A percentile compares a stretch with the other conserved stretches of the same genome.
phyloP scores from a whole-genome alignment of 2,113 vertebrate species.

The Campylomormyrus numenius region DNA sequence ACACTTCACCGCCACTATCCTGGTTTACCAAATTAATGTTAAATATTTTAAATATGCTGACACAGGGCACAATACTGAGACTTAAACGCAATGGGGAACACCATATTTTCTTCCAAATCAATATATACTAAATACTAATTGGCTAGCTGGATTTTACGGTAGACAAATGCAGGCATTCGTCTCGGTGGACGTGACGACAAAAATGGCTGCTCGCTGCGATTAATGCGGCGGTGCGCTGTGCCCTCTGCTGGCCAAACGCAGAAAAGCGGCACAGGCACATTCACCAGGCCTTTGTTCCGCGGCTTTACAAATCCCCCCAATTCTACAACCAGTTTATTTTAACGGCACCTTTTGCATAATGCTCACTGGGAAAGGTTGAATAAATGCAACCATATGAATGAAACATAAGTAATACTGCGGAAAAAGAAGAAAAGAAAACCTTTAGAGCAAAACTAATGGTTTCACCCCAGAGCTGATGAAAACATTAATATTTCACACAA shows the following conservation, averaged over 20 bases:
- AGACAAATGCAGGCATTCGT: background rate
- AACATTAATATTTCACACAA: slow-evolving; percentile 11
- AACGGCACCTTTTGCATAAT: background rate
- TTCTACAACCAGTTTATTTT: background rate
- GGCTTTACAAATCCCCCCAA: background rate
- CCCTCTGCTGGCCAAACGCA: slow-evolving; percentile 47
- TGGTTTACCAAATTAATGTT: slow-evolving; percentile 20
- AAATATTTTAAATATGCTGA: background rate
- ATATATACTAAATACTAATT: background rate
- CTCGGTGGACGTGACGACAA: background rate
- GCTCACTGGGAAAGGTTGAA: background rate
- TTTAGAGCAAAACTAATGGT: background rate
- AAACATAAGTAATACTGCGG: background rate
- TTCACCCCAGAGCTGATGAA: slow-evolving; percentile 5
- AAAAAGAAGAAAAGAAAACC: background rate
- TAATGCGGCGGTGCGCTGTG: slow-evolving; percentile 29
- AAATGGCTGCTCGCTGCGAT: background rate
- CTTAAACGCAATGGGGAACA: background rate
- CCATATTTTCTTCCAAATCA: background rate
- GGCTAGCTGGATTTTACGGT: background rate
- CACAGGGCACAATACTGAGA: background rate
- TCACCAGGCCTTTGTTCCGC: background rate
- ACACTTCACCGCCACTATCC: slow-evolving; percentile 20
- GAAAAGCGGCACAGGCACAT: background rate
- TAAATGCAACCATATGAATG: background rate